phyloP scores from a whole-genome alignment of 2,113 vertebrate species.

The Epinephelus fuscoguttatus region DNA sequence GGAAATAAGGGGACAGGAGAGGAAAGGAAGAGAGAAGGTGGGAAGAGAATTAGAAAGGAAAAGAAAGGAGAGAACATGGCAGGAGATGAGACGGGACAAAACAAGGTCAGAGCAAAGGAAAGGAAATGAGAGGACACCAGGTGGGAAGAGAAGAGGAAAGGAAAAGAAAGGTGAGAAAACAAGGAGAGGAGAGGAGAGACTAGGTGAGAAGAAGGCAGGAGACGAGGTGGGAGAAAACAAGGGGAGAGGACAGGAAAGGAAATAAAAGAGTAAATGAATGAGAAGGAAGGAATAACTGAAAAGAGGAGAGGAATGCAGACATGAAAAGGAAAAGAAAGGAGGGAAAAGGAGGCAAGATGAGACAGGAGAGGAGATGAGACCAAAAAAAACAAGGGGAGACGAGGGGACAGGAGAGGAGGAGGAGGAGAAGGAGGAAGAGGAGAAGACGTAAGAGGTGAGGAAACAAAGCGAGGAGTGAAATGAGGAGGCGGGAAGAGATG shows the following conservation, averaged over 20 bases:
- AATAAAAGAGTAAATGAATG: not conserved
- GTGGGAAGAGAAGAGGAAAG: not conserved
- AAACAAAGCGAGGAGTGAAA: conserved; percentile 9
- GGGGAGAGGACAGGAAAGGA: not conserved
- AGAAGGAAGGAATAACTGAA: not conserved
- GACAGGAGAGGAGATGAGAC: not conserved
- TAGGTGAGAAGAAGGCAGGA: no score
- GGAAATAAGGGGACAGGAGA: not conserved
- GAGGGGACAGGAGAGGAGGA: not conserved
- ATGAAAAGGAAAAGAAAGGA: not conserved
- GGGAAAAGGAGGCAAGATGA: not conserved
- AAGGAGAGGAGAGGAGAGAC: no score
- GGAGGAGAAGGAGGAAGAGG: not conserved
- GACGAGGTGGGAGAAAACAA: no score
- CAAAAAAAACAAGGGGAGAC: not conserved
- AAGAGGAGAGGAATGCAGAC: not conserved
- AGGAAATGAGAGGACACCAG: not conserved
- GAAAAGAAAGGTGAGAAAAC: not conserved
- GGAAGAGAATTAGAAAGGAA: no score
- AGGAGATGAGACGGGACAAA: not conserved
- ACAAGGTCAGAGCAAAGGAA: not conserved
- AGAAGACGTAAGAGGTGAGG: not conserved
- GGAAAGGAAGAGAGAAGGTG: no score
- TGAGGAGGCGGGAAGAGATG: conserved; percentile 19
- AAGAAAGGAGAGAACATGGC: no score